Base-by-base conservation (phyloP, 2,888 invertebrate species). In the Tiliacea citrago region DNA sequence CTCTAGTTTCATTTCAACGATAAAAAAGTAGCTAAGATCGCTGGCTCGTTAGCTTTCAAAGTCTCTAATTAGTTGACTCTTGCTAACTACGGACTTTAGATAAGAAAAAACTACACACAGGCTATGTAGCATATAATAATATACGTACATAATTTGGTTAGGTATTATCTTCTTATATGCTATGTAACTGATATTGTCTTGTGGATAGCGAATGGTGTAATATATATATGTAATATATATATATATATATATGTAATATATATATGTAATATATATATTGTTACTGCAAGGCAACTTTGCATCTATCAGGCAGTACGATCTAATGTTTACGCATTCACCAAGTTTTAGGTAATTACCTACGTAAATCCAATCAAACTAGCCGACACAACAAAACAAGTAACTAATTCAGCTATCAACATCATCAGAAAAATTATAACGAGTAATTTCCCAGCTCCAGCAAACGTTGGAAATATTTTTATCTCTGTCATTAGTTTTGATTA, bases 401-500 rank as follows among this genome's bases (percentile, higher is more conserved):
- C 55, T 61, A 68, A 77, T 73, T 73, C 73, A 68, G 72, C 67
- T 68, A 76, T 66, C 42, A 75, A 66, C 42, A 69, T 65, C 61
- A 79, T 66, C 51, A 83, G 73, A 81, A 86, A 85, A 88, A 87
- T 80, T 81, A 87, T 75, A 77, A 73, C 71, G 79, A 89, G 86
- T 87, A 85, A 85, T 87, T 87, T 84, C 86, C 86, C 84, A 80
- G 80, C 72, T 76, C 79, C 78, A 83, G 76, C 73, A 86, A 87
- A 85, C 84, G 87, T 77, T 81, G 82, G 81, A 87, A 87, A 88
- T 90, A 90, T 92, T 91, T 91, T 90, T 90, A 91, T 92, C 91
- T 89, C 86, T 77, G 86, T 89, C 92, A 91, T 92, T 92, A 91
- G 90, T 87, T 82, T 89, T 91, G 91, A 92, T 92, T 91, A 91